Evolutionary conservation across 2,888 invertebrate genomes (phyloP).

Genomic region (Lasioglossum malachurum): DNA sequence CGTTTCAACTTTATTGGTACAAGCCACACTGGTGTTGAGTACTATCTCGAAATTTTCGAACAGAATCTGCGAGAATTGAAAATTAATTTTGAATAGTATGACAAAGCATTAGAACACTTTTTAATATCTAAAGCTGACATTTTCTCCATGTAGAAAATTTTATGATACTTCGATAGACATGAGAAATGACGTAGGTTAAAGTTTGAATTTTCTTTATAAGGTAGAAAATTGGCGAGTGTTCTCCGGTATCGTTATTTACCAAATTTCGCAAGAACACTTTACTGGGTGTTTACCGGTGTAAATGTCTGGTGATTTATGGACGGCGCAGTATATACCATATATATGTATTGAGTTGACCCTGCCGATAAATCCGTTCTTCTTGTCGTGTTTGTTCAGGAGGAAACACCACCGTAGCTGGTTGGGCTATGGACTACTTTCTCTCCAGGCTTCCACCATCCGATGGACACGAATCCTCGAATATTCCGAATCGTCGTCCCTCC

Average conservation of each 20-base stretch:
- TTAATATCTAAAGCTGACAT: not conserved
- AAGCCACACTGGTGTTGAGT: too few species aligned
- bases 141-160: not conserved
- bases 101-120: too few species aligned
- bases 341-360: conserved; percentile 21
- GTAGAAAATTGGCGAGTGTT: not conserved
- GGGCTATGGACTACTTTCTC: not conserved
- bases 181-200: not conserved
- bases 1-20: too few species aligned
- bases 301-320: not conserved
- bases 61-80: too few species aligned
- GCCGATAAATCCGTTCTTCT: conserved; percentile 41
- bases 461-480: conserved; percentile 8
- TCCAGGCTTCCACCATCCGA: not conserved
- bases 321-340: not conserved
- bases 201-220: not conserved
- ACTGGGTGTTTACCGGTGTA: not conserved
- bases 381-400: conserved; percentile 42
- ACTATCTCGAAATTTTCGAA: too few species aligned
- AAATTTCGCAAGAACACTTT: not conserved
- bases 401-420: conserved; percentile 22
- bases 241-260: not conserved
- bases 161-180: not conserved
- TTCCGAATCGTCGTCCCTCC: not conserved
- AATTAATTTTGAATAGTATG: too few species aligned